Conservation (phyloP, 2,888 invertebrate species). For the Parthenolecanium corni region DNA sequence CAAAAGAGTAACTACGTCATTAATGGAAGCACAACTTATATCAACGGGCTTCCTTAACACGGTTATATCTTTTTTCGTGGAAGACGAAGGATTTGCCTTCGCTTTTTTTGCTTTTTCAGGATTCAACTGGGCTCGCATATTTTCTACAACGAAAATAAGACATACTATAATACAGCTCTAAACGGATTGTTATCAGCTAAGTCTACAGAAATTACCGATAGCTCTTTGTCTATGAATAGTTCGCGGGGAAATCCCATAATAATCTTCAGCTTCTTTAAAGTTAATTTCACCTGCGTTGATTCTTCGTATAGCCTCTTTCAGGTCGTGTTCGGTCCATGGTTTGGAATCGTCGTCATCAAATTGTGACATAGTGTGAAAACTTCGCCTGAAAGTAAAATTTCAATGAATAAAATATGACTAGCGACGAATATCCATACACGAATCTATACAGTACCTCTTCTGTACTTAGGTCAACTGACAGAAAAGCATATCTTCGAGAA, state of each 20-base stretch:
- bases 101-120: constrained; percentile 19
- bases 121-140: constrained; percentile 25
- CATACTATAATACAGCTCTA: background rate
- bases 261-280: constrained; percentile 21
- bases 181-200: background rate
- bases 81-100: background rate
- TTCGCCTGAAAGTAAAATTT: too few species aligned
- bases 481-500: too few species aligned
- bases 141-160: constrained; percentile 4
- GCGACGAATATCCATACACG: too few species aligned
- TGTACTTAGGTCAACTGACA: too few species aligned
- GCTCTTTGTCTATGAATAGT: constrained; percentile 17
- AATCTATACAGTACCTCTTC: too few species aligned
- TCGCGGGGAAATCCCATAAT: constrained; percentile 20
- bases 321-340: constrained; percentile 12
- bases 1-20: constrained; percentile 50
- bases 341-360: constrained; percentile 13
- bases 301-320: constrained; percentile 17
- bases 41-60: constrained; percentile 50
- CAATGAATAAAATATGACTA: too few species aligned
- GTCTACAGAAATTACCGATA: constrained; percentile 8
- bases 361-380: constrained; percentile 5
- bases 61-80: constrained; percentile 39
- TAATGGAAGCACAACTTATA: constrained; percentile 56
- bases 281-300: constrained; percentile 21